Evolutionary conservation across 2,797 vertebrate genomes (phyloP).

Genomic region (Allobates femoralis): DNA sequence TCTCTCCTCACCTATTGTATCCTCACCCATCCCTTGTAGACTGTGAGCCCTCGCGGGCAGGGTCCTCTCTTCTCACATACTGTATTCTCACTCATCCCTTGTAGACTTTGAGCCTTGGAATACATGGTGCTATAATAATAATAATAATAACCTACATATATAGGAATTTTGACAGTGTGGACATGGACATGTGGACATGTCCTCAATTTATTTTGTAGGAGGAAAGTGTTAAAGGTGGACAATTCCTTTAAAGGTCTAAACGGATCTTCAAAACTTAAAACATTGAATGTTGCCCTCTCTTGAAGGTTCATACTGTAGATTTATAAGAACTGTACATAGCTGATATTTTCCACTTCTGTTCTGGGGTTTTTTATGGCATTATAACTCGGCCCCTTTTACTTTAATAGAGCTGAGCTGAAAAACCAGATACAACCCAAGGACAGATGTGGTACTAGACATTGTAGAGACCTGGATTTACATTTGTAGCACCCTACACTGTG

Average conservation of each 20-base stretch:
- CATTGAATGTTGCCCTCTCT: neutral
- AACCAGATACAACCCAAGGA: neutral
- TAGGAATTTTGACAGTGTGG: neutral
- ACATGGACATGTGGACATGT: neutral
- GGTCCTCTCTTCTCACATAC: no score
- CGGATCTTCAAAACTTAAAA: neutral
- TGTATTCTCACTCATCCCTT: no score
- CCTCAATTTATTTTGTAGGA: neutral
- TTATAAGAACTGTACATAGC: neutral
- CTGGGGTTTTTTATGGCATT: neutral
- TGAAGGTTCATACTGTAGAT: neutral
- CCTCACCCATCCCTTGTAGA: no score
- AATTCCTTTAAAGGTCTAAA: neutral
- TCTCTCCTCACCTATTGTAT: no score
- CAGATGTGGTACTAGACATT: neutral
- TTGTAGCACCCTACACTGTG: neutral
- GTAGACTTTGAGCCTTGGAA: no score
- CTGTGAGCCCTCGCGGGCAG: no score
- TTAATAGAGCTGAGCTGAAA: no score
- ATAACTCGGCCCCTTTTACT: neutral
- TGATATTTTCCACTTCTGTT: neutral
- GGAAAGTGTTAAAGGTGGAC: neutral
- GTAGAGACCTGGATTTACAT: neutral
- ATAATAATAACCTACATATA: neutral
- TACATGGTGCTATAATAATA: no score